phyloP scores from a whole-genome alignment of 2,113 vertebrate genomes.

The Megaceryle maxima region DNA sequence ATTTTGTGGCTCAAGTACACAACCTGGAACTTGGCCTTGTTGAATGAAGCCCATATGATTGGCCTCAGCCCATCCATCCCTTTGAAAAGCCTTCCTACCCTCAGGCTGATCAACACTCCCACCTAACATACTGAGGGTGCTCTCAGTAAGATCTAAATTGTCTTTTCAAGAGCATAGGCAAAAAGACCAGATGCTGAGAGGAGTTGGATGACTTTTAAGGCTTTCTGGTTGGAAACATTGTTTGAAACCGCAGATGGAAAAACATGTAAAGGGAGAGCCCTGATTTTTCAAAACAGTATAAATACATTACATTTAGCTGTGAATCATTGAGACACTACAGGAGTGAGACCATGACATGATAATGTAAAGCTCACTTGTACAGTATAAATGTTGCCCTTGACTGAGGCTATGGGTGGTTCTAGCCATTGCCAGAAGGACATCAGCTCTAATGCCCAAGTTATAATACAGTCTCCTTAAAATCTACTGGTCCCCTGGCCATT shows the following conservation, averaged over 20 bases:
- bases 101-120: no score
- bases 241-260: background rate
- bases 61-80: no score
- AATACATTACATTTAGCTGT: background rate
- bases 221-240: background rate
- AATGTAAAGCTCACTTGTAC: background rate
- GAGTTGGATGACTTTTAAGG: background rate
- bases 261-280: background rate
- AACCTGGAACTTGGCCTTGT: no score
- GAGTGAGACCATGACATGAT: rapidly evolving
- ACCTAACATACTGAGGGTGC: no score
- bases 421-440: background rate
- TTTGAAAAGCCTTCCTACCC: no score
- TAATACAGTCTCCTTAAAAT: background rate
- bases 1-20: no score
- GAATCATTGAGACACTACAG: background rate
- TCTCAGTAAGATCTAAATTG: rapidly evolving
- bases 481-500: background rate
- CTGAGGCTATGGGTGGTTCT: background rate
- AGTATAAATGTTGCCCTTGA: background rate
- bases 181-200: background rate
- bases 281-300: background rate
- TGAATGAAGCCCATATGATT: no score
- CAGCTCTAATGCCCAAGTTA: background rate
- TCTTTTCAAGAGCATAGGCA: background rate